Conservation (phyloP, 2,113 vertebrate species). For the Marmota flaviventris region DNA sequence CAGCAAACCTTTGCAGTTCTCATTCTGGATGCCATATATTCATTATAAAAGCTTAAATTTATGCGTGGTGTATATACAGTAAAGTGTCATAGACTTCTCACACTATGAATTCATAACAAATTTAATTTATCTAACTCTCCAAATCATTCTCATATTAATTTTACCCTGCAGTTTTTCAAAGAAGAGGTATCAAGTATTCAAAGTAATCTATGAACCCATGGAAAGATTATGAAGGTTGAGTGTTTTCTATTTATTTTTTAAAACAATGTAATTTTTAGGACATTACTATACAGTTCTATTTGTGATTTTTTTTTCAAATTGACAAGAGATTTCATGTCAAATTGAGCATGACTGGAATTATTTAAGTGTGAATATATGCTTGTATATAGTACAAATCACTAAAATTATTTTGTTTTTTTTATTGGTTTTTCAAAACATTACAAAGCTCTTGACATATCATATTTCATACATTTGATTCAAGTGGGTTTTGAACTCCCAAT, state of each 20-base stretch:
- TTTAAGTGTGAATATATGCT: not conserved
- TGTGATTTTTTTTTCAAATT: slow-evolving; percentile 11
- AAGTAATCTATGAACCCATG: not conserved
- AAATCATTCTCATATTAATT: not conserved
- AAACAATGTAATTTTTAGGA: not conserved
- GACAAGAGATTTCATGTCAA: not conserved
- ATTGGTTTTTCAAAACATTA: too few species aligned
- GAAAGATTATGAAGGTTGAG: not conserved
- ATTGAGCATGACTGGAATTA: not conserved
- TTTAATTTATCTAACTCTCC: not conserved
- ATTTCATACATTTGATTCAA: too few species aligned
- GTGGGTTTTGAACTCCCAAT: too few species aligned
- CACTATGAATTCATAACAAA: not conserved
- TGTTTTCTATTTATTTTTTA: not conserved
- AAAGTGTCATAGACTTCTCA: not conserved
- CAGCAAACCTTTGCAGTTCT: not conserved
- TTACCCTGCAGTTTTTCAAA: not conserved
- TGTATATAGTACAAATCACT: not conserved
- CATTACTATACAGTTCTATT: not conserved
- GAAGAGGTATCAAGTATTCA: not conserved
- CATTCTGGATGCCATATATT: not conserved
- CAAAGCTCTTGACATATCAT: too few species aligned
- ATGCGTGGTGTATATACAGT: not conserved
- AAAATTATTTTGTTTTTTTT: not conserved
- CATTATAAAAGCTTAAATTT: not conserved